A percentile compares a stretch with the other conserved stretches of the same genome.
Conservation (phyloP, 2,113 vertebrate genomes). For the Antechinus flavipes region DNA sequence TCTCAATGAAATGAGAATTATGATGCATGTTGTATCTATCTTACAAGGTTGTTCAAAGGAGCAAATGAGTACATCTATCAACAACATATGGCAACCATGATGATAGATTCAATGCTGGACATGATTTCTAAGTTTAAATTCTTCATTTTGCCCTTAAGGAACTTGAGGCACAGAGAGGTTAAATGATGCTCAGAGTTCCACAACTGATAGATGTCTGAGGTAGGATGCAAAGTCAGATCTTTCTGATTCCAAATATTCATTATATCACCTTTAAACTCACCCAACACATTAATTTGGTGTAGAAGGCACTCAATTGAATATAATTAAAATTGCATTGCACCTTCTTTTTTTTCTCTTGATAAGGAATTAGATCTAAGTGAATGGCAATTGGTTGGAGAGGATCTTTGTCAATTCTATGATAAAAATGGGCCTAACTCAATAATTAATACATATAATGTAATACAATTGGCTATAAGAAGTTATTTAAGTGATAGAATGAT, state of each 20-base stretch:
- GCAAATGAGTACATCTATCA: background rate
- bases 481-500: too few relatives aligned
- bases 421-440: too few relatives aligned
- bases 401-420: too few relatives aligned
- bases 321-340: constrained; percentile 41
- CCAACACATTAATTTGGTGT: background rate
- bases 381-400: too few relatives aligned
- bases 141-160: background rate
- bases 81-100: background rate
- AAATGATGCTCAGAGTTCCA: background rate
- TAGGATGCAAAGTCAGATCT: background rate
- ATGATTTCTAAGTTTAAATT: background rate
- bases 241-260: background rate
- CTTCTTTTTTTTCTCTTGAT: too few relatives aligned
- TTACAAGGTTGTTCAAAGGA: background rate
- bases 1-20: background rate
- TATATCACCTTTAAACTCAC: background rate
- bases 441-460: too few relatives aligned
- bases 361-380: too few relatives aligned
- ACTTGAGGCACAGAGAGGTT: background rate
- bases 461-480: too few relatives aligned
- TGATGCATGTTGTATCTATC: background rate
- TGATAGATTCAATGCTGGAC: background rate
- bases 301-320: background rate
- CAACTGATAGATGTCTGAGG: background rate